Evolutionary conservation across 2,797 vertebrate genomes (phyloP).

Genomic region (Artibeus jamaicensis): DNA sequence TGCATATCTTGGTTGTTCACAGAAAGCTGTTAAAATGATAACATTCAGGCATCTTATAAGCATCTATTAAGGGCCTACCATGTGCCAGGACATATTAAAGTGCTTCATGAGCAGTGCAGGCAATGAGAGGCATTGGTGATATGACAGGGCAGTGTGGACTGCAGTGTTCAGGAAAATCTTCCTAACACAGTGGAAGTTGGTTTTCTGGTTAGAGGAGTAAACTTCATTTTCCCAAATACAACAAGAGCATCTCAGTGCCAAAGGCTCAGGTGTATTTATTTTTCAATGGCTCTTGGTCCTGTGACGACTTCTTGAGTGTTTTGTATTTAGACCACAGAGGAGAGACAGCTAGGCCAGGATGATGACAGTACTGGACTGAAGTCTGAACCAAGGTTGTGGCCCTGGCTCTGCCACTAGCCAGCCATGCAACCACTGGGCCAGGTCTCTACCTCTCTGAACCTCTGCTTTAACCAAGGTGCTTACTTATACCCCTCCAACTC

Average conservation of each 20-base stretch:
- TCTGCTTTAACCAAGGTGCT: background rate
- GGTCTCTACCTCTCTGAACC: background rate
- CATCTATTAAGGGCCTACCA: background rate
- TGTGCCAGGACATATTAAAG: background rate
- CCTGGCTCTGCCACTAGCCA: background rate
- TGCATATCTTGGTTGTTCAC: background rate
- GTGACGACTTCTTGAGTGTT: background rate
- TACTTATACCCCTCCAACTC: background rate
- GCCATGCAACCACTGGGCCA: too few relatives aligned
- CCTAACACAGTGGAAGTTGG: too few relatives aligned
- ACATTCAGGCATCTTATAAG: background rate
- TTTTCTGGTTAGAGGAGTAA: background rate
- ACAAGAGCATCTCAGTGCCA: background rate
- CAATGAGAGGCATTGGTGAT: background rate
- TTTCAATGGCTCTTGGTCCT: background rate
- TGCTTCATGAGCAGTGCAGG: background rate
- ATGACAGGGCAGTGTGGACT: background rate
- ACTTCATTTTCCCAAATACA: background rate
- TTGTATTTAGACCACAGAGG: background rate
- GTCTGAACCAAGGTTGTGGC: background rate
- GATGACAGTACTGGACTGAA: background rate
- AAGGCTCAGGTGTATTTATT: background rate
- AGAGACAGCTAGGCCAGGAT: background rate
- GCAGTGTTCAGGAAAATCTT: background rate
- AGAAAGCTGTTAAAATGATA: background rate